Conservation (phyloP, 2,888 invertebrate genomes). For the Ophioninae sp. region DNA sequence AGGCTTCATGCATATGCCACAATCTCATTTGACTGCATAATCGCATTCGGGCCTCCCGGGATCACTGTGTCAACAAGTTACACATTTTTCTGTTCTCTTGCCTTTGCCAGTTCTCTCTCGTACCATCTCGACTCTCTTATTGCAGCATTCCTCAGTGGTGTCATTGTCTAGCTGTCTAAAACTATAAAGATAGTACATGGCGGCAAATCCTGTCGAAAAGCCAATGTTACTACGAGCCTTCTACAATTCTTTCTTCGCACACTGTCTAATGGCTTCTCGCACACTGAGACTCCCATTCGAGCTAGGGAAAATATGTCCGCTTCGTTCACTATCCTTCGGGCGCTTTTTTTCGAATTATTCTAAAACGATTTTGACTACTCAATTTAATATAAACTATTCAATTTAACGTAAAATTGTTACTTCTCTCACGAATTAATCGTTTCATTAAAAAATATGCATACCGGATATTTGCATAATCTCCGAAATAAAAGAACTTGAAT, state of each 20-base stretch:
- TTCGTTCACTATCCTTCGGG: background rate
- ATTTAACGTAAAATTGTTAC: too few relatives aligned
- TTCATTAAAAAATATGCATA: too few relatives aligned
- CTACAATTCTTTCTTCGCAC: constrained; percentile 13
- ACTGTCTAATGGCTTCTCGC: constrained; percentile 46
- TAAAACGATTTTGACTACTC: too few relatives aligned
- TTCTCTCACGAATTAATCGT: too few relatives aligned
- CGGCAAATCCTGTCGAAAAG: constrained; percentile 34
- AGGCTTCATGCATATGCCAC: constrained; percentile 80
- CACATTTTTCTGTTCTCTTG: constrained; percentile 73
- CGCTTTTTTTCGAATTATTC: background rate
- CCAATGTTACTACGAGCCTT: constrained; percentile 39
- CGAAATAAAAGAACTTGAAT: too few relatives aligned
- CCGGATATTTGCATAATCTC: too few relatives aligned
- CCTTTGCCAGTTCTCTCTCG: constrained; percentile 42
- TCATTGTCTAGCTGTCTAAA: constrained; percentile 53
- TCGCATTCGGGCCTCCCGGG: constrained; percentile 76
- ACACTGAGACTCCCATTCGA: constrained; percentile 25
- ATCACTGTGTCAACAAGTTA: constrained; percentile 80
- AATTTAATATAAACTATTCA: too few relatives aligned
- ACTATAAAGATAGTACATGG: constrained; percentile 33
- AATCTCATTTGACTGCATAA: constrained; percentile 81
- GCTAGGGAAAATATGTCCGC: background rate
- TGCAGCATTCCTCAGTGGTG: constrained; percentile 48
- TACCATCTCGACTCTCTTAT: constrained; percentile 26